phyloP scores from a whole-genome alignment of 2,888 invertebrate species.

The Frankliniella fusca region DNA sequence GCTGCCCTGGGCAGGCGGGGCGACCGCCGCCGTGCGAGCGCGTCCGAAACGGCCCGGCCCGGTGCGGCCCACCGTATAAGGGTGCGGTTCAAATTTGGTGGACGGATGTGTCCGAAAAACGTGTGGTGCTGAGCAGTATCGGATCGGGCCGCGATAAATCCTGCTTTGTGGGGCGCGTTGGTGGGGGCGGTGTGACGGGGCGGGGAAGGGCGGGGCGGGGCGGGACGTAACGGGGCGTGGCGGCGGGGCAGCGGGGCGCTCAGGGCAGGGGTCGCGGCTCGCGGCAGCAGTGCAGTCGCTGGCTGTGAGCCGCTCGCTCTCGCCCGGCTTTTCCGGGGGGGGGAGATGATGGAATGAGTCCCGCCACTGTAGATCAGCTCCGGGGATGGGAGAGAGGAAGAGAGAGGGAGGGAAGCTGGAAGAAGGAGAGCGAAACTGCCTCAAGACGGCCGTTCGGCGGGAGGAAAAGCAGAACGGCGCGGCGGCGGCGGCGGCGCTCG shows the following conservation, averaged over 20 bases:
- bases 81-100: not conserved
- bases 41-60: not conserved
- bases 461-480: not conserved
- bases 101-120: not conserved
- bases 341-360: no score
- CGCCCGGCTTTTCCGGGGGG: no score
- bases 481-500: not conserved
- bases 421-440: no score
- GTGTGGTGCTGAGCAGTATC: not conserved
- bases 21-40: not conserved
- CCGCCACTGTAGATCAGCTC: no score
- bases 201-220: not conserved
- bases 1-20: not conserved
- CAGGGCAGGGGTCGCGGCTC: no score
- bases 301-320: no score
- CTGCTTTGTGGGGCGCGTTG: not conserved
- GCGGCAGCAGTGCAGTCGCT: no score
- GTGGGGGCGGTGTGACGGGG: not conserved
- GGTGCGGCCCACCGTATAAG: not conserved
- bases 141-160: constrained; percentile 16
- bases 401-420: no score
- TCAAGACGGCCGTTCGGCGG: not conserved
- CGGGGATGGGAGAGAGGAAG: no score
- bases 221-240: not conserved
- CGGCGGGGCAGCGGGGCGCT: no score